Conservation (phyloP, 2,113 vertebrate genomes). For the Chelonoidis abingdonii region DNA sequence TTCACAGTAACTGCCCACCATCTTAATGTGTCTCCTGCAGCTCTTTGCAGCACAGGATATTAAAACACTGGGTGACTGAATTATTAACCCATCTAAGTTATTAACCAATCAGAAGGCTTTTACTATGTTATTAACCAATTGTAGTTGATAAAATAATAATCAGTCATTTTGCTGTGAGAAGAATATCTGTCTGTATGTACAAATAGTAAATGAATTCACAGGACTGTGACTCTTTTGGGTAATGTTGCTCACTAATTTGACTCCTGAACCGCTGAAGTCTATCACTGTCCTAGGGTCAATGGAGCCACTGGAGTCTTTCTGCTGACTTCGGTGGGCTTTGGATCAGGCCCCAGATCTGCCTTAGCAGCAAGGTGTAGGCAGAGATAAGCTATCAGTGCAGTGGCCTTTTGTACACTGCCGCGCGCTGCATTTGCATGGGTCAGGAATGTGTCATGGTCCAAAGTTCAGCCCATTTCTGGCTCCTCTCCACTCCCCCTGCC, state of each 20-base stretch:
- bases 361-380: not conserved
- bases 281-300: not conserved
- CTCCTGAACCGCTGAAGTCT: no score
- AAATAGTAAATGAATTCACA: not conserved
- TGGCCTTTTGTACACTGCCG: not conserved
- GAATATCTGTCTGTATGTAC: no score
- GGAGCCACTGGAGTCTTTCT: not conserved
- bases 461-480: not conserved
- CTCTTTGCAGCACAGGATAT: not conserved
- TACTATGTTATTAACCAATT: not conserved
- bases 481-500: rapidly evolving
- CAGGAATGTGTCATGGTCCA: not conserved
- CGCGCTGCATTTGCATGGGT: not conserved
- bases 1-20: not conserved
- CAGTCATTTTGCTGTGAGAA: not conserved
- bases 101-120: no score
- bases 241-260: no score
- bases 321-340: not conserved
- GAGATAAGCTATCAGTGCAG: not conserved
- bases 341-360: not conserved
- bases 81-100: no score
- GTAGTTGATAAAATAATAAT: not conserved
- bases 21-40: not conserved
- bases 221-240: no score
- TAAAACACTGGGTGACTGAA: not conserved